phyloP scores from a whole-genome alignment of 2,113 vertebrate genomes.

The Corythoichthys haematopterus region DNA sequence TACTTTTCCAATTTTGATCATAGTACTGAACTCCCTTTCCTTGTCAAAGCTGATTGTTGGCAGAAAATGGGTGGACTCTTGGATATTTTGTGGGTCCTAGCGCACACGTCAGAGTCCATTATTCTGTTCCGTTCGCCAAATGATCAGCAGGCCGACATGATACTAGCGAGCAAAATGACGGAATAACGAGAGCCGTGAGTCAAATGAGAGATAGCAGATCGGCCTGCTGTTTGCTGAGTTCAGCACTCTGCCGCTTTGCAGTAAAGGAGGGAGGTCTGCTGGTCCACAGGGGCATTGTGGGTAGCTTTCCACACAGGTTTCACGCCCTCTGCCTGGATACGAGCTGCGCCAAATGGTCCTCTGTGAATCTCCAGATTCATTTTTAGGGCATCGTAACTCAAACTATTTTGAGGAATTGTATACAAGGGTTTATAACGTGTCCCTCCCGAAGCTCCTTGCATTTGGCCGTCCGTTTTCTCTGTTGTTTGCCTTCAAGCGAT shows the following conservation, averaged over 20 bases:
- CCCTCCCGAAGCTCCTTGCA: conserved; percentile 11
- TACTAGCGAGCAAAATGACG: conserved; percentile 5
- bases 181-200: conserved; percentile 21
- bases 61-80: neutral
- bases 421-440: neutral
- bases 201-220: conserved; percentile 31
- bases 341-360: conserved; percentile 15
- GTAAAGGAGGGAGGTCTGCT: conserved; percentile 16
- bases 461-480: conserved; percentile 1
- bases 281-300: conserved; percentile 52
- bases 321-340: conserved; percentile 40
- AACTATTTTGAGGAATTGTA: too few species aligned
- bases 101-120: neutral
- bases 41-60: neutral
- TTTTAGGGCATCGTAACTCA: too few species aligned
- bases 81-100: neutral
- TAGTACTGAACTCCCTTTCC: neutral
- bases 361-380: neutral
- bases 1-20: neutral
- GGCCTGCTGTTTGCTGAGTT: conserved; percentile 46
- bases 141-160: neutral
- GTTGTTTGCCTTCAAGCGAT: conserved; percentile 20
- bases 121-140: neutral
- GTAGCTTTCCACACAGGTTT: conserved; percentile 36
- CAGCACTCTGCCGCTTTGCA: conserved; percentile 44